Base-by-base conservation (phyloP, 2,888 invertebrate genomes). In the Neocrepidodera transversa region DNA sequence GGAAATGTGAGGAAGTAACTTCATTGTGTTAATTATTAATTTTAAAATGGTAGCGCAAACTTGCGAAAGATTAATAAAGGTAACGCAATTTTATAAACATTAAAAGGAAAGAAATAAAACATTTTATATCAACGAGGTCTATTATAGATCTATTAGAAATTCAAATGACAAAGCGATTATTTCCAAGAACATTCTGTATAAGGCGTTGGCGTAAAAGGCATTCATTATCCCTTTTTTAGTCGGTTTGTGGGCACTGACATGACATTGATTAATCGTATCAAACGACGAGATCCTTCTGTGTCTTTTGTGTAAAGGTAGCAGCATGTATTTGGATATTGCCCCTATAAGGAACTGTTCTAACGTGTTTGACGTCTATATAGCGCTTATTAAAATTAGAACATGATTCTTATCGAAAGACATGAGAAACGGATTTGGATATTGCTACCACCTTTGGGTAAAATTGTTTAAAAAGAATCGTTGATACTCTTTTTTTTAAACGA, bases 151-250 rank as follows among this genome's bases (percentile, higher is more conserved):
- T 53, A 53, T 53, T 53, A 53, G 28, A 53, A 32, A 53, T 42
- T 53, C 52, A 43, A 53, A 53, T 53, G 28, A 43, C 18, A 28
- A 32, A 51, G 23, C 38, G 26, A 36, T 14, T 53, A 53, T 20
- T 53, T 32, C 43, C 43, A 20, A 53, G 52, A 43, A 53, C 52
- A 53, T 32, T 32, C 52, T 42, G 52, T 53, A 53, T 53, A 53
- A 18, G 32, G 52, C 52, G 52, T 53, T 53, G 52, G 65, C 66
- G 67, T 65, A 65, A 68, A 70, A 68, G 68, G 64, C 67, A 68
- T 68, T 66, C 65, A 70, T 68, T 68, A 68, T 68, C 66, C 66
- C 60, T 66, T 67, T 67, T 66, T 68, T 63, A 66, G 67, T 65
- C 59, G 62, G 62, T 66, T 67, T 59, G 62, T 65, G 64, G 65